These are phyloP conservation scores for Prenolepis imparis DNA, from an alignment of 2,888 invertebrate genomes.

Conservation along the genomic window DNA sequence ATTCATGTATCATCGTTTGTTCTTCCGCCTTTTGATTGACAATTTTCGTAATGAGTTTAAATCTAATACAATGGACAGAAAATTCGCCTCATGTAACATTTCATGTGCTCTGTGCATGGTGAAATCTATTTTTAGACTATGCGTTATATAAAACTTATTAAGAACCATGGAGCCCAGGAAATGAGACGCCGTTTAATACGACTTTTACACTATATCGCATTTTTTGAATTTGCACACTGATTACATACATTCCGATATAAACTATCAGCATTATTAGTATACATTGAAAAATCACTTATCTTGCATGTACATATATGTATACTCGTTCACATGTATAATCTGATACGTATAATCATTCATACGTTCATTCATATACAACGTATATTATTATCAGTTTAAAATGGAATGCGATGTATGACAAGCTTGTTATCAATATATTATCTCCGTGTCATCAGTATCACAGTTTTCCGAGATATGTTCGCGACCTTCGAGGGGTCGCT, in stretches of 20 bases:
- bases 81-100: too few relatives aligned
- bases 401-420: not conserved
- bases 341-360: not conserved
- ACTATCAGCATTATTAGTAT: not conserved
- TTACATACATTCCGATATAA: not conserved
- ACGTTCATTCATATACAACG: not conserved
- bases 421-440: not conserved
- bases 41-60: not conserved
- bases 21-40: not conserved
- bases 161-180: not conserved
- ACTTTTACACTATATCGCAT: not conserved
- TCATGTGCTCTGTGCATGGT: not conserved
- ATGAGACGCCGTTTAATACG: not conserved
- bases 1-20: not conserved
- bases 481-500: not conserved
- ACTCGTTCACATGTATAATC: too few relatives aligned
- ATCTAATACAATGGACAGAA: too few relatives aligned
- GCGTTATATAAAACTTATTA: not conserved
- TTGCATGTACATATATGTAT: not conserved
- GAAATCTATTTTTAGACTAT: conserved; percentile 25
- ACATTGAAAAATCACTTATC: not conserved
- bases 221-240: not conserved
- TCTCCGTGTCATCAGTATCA: not conserved
- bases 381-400: not conserved
- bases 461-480: not conserved